Conservation (phyloP, 2,113 vertebrate species). For the Eulemur rufifrons region DNA sequence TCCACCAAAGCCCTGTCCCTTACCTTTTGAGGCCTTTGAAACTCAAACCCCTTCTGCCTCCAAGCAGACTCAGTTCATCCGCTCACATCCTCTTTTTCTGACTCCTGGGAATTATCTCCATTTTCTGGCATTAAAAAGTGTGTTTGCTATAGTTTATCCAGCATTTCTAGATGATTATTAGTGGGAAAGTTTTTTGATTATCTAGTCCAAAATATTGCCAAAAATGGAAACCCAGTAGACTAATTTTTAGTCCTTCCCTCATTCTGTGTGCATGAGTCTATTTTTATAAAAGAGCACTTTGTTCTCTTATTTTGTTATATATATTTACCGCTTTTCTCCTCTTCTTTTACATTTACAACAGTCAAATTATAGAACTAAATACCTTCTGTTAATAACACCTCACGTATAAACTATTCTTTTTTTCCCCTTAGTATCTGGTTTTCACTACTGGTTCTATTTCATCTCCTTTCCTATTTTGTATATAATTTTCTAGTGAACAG, state of each 20-base stretch:
- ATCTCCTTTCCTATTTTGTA: constrained; percentile 22
- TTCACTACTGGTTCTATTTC: background rate
- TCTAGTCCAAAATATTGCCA: background rate
- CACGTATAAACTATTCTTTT: background rate
- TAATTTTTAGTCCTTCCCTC: constrained; percentile 8
- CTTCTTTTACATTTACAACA: constrained; percentile 12
- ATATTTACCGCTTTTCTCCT: background rate
- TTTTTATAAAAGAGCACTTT: constrained; percentile 23
- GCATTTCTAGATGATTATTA: background rate
- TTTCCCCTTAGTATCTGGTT: background rate
- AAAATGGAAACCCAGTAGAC: constrained; percentile 32
- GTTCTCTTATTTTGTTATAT: background rate
- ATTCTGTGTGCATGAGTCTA: background rate
- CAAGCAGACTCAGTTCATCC: too few relatives aligned
- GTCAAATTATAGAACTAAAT: background rate
- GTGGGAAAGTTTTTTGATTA: background rate
- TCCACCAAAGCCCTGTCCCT: background rate
- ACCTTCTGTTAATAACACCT: constrained; percentile 7
- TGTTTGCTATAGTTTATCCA: background rate
- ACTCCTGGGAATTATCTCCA: background rate
- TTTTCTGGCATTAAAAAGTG: background rate
- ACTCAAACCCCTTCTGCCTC: background rate
- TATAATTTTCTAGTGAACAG: constrained; percentile 20
- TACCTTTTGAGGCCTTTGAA: background rate
- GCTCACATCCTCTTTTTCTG: background rate